Conservation (phyloP, 2,113 vertebrate genomes). For the Syrrhaptes paradoxus region DNA sequence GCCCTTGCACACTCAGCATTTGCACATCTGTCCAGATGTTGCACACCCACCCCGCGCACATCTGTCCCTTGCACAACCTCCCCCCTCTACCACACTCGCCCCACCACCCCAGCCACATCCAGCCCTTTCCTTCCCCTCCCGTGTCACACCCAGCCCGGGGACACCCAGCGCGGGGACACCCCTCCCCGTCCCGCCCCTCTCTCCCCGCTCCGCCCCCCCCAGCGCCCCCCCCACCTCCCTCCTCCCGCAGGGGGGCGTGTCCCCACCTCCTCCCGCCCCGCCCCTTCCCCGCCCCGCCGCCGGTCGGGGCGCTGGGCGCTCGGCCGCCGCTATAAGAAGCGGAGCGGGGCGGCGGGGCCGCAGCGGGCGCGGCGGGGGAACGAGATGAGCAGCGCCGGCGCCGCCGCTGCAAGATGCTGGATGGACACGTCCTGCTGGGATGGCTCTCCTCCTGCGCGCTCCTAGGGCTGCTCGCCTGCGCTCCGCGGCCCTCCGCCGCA, state of each 20-base stretch:
- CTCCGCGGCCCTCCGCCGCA: conserved; percentile 80
- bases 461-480: conserved; percentile 78
- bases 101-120: too few species aligned
- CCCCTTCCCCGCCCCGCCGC: background rate
- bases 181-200: background rate
- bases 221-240: too few species aligned
- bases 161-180: background rate
- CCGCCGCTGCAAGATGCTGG: conserved; percentile 93
- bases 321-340: conserved; percentile 77
- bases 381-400: conserved; percentile 91
- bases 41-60: background rate
- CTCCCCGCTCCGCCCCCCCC: background rate
- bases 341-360: conserved; percentile 72
- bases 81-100: too few species aligned
- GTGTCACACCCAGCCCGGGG: background rate
- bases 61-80: too few species aligned
- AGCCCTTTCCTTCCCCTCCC: too few species aligned
- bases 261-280: background rate
- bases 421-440: conserved; percentile 90
- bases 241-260: background rate
- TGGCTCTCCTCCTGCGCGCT: conserved; percentile 85
- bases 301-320: background rate
- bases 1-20: background rate
- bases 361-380: conserved; percentile 84
- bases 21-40: background rate